Evolutionary conservation across 2,113 vertebrate species (phyloP).

Genomic region (Boleophthalmus pectinirostris): DNA sequence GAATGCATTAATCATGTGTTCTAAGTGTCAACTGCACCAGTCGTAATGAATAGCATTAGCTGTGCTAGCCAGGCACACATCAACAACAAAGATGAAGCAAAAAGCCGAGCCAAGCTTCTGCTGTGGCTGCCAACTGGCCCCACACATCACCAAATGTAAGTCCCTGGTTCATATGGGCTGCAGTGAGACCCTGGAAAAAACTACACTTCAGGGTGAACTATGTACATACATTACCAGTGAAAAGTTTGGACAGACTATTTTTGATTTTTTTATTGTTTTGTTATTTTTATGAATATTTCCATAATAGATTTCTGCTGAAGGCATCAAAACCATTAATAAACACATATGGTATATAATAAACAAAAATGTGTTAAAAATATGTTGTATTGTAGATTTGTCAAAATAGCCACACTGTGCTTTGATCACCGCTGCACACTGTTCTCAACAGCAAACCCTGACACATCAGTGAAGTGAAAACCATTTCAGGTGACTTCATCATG

Average conservation of each 20-base stretch:
- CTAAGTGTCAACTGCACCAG: slow-evolving; percentile 39
- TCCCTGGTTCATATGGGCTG: slow-evolving; percentile 43
- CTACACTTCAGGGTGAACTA: background rate
- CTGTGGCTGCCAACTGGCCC: slow-evolving; percentile 54
- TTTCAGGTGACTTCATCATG: too few relatives aligned
- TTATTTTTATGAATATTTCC: too few relatives aligned
- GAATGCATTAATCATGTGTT: slow-evolving; percentile 59
- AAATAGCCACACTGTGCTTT: too few relatives aligned
- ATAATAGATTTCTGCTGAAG: too few relatives aligned
- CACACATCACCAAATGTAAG: slow-evolving; percentile 37
- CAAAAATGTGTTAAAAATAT: too few relatives aligned
- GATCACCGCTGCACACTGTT: too few relatives aligned
- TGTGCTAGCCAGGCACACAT: slow-evolving; percentile 53
- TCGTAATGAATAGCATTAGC: slow-evolving; percentile 58
- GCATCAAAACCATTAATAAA: too few relatives aligned
- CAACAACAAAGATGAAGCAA: slow-evolving; percentile 45
- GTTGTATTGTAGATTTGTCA: too few relatives aligned
- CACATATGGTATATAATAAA: too few relatives aligned
- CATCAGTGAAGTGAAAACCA: background rate
- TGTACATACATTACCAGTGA: background rate
- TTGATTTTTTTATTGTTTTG: too few relatives aligned
- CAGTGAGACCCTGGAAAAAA: slow-evolving; percentile 27
- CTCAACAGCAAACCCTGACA: too few relatives aligned
- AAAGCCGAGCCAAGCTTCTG: slow-evolving; percentile 50
- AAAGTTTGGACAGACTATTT: too few relatives aligned